Evolutionary conservation across 2,113 vertebrate species (phyloP).

Genomic region (Dendropsophus ebraccatus): DNA sequence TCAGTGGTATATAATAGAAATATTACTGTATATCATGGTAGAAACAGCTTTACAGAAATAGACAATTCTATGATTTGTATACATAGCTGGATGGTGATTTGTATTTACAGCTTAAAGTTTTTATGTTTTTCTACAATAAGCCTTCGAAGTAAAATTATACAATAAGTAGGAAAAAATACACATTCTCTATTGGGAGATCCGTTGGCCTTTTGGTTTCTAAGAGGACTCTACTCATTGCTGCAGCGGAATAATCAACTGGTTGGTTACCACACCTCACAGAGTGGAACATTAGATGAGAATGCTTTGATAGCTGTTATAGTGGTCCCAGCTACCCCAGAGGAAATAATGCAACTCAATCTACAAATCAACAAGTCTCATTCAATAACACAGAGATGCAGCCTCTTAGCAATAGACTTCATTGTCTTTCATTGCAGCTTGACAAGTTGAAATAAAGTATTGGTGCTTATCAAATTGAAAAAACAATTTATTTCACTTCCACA

Average conservation of each 20-base stretch:
- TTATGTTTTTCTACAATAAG: neutral
- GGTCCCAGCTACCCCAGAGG: neutral
- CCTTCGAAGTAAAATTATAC: neutral
- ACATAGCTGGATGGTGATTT: neutral
- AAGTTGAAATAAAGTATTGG: neutral
- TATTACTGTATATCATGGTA: neutral
- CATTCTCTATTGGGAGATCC: neutral
- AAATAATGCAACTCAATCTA: neutral
- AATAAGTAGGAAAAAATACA: neutral
- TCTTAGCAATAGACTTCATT: neutral
- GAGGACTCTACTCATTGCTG: neutral
- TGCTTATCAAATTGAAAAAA: neutral
- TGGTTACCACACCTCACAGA: neutral
- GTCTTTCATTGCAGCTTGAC: neutral
- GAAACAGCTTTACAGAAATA: neutral
- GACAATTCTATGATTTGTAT: neutral
- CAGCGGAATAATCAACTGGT: neutral
- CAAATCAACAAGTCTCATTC: slow-evolving; percentile 1
- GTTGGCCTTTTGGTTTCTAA: neutral
- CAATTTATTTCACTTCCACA: neutral
- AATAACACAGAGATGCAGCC: neutral
- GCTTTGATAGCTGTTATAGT: neutral
- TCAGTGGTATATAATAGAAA: neutral
- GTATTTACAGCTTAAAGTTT: neutral
- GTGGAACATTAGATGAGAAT: neutral